Evolutionary conservation across 2,888 invertebrate genomes (phyloP).

Genomic region (Brenthis daphne): DNA sequence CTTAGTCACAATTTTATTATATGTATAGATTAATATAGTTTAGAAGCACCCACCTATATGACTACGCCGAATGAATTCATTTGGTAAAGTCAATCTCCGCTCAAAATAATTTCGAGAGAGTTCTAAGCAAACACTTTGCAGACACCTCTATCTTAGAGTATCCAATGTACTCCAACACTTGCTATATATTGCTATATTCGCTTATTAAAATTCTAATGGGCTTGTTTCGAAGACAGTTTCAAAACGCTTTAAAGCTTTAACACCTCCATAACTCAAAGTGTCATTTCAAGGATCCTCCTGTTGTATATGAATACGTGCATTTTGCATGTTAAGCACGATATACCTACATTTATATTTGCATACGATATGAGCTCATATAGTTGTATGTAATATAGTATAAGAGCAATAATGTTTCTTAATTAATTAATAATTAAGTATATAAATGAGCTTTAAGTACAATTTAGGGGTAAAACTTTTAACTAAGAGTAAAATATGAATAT

Average conservation of each 20-base stretch:
- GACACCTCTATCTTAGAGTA: constrained; percentile 5
- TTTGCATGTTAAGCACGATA: background rate
- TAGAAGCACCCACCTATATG: too few species aligned
- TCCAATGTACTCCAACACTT: background rate
- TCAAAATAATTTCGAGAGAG: constrained; percentile 3
- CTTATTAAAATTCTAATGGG: constrained; percentile 13
- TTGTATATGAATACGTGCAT: background rate
- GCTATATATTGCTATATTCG: background rate
- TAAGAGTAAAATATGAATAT: too few species aligned
- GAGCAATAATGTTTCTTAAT: too few species aligned
- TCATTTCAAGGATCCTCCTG: background rate
- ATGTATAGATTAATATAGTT: too few species aligned
- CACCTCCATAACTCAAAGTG: background rate
- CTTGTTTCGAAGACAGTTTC: constrained; percentile 2
- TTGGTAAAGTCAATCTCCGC: background rate
- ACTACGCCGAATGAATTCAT: background rate
- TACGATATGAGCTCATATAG: background rate
- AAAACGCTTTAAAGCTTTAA: background rate
- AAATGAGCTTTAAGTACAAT: too few species aligned
- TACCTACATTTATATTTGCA: background rate
- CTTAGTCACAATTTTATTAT: too few species aligned
- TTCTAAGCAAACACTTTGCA: constrained; percentile 9
- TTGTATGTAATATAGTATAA: background rate
- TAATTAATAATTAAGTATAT: too few species aligned
- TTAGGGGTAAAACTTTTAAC: too few species aligned